These are phyloP conservation scores for Andrena bicolor DNA, from an alignment of 2,888 invertebrate genomes.

Conservation along the genomic window DNA sequence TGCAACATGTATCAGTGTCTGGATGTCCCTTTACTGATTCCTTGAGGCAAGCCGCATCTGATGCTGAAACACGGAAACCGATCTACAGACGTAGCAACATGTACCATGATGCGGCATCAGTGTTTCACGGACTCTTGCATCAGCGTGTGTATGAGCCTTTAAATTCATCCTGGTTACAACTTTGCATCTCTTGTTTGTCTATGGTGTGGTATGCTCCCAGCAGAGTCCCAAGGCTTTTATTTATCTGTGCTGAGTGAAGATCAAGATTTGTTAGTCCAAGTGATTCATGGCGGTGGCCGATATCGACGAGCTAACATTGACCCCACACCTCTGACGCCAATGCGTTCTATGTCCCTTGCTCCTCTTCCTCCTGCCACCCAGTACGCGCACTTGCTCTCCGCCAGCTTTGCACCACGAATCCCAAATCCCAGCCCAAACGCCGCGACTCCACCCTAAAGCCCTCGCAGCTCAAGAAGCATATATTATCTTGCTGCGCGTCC, in stretches of 20 bases:
- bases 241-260: not conserved
- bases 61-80: too few relatives aligned
- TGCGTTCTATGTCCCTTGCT: conserved; percentile 39
- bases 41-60: too few relatives aligned
- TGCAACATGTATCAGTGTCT: too few relatives aligned
- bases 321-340: conserved; percentile 38
- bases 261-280: not conserved
- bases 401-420: conserved; percentile 43
- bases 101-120: too few relatives aligned
- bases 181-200: not conserved
- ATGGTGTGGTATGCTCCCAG: too few relatives aligned
- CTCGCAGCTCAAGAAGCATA: not conserved
- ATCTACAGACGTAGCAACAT: too few relatives aligned
- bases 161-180: not conserved
- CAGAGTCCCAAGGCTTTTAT: not conserved
- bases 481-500: not conserved
- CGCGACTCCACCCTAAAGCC: conserved; percentile 38
- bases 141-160: too few relatives aligned
- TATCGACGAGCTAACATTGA: not conserved
- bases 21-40: too few relatives aligned
- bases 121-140: too few relatives aligned
- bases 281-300: not conserved
- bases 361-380: conserved; percentile 33
- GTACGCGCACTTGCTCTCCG: conserved; percentile 54
- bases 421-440: conserved; percentile 54